Base-by-base conservation (phyloP, 2,888 invertebrate genomes). In the Heliconius ismenius region DNA sequence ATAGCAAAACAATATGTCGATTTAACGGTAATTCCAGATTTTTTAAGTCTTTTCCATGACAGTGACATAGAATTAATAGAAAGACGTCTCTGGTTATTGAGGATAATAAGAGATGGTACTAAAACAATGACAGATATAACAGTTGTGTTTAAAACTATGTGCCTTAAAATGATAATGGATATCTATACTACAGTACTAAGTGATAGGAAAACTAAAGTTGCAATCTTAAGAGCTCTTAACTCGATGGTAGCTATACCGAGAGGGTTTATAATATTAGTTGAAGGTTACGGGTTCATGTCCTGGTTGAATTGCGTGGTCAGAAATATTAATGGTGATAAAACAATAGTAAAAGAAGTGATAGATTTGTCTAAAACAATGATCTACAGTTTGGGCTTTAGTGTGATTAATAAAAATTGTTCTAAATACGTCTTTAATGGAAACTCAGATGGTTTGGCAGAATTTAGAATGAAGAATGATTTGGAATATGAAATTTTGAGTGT, bases 31-130 rank as follows among this genome's bases (percentile, higher is more conserved):
- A 96, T 98, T n/a, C 98, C 98, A 0, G 98, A 98, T 87, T 96
- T 98, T 85, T 96, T 98, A 79, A 96, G 97, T 74, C 95, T 98
- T 60, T 96, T 98, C 85, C 97, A 97, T 86, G 98, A 97, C 79
- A 95, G 96, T 15, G 97, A 97, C 76, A 94, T 97, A 0, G 95
- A 96, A 82, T 95, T 95, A 75, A 94, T 95, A 28, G 95, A 95
- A 0, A 96, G 97, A 83, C 94, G 97, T 67, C 91, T 94, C 39
- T 99, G 98, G 96, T 96, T 98, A 58, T 91, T 98, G 15, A 95
- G 96, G 82, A 90, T 98, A 13, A 94, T 98, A 54, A 92, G 95
- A 24, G 96, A 98, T 83, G 98, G 98, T 2, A 94, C 98, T 62
- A 96, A 96, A 84, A 96, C 96, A 0, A 95, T 96, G 83, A 92